phyloP scores from a whole-genome alignment of 1,140 invertebrate species.

The Macrobrachium nipponense region DNA sequence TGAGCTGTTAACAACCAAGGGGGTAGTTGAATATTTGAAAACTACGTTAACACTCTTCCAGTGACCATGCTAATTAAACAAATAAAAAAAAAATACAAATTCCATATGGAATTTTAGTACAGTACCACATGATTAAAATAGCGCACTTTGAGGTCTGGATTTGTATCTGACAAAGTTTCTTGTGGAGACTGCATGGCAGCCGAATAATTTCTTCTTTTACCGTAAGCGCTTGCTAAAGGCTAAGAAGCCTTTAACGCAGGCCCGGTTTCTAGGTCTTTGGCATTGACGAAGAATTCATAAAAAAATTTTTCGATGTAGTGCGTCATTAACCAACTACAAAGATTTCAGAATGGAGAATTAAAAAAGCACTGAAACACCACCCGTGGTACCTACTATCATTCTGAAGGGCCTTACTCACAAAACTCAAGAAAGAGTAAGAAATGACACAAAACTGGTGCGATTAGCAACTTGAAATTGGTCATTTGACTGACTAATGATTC shows the following conservation, averaged over 20 bases:
- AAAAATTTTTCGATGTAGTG: conserved; percentile 1
- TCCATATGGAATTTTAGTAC: no score
- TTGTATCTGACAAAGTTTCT: no score
- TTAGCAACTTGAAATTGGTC: conserved; percentile 5
- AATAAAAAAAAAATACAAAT: no score
- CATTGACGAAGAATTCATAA: neutral
- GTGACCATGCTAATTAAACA: no score
- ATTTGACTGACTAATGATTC: neutral
- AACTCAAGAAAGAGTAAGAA: neutral
- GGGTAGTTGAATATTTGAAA: no score
- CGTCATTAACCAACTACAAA: conserved; percentile 10
- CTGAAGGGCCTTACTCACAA: conserved; percentile 8
- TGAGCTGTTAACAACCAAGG: no score
- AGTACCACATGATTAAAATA: no score
- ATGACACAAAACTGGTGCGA: neutral
- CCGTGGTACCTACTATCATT: conserved; percentile 23
- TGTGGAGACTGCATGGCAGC: no score
- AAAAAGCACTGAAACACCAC: neutral
- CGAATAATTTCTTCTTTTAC: neutral
- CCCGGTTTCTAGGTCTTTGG: neutral
- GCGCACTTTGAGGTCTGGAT: no score
- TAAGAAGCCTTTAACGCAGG: neutral
- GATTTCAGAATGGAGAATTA: conserved; percentile 6
- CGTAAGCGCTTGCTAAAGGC: neutral
- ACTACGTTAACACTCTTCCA: no score